Conservation (phyloP, 2,113 vertebrate species). For the Cyprinodon tularosa region DNA sequence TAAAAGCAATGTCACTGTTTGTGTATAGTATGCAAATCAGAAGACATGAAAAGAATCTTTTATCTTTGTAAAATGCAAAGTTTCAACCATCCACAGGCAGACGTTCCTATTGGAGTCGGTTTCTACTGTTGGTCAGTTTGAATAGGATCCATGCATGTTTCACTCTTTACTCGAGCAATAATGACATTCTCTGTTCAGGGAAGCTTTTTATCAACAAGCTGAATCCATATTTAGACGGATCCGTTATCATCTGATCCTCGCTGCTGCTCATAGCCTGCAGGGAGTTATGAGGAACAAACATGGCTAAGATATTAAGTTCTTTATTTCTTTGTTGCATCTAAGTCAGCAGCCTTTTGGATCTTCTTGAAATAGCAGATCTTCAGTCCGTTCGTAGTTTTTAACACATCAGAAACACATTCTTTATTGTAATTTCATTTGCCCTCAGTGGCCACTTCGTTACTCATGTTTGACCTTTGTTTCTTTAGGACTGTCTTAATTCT, state of each 20-base stretch:
- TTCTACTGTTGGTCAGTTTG: neutral
- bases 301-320: too few relatives aligned
- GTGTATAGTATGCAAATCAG: neutral
- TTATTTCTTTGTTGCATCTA: too few relatives aligned
- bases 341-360: too few relatives aligned
- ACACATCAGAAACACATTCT: too few relatives aligned
- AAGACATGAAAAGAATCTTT: neutral
- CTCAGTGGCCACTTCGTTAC: too few relatives aligned
- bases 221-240: constrained; percentile 17
- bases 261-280: constrained; percentile 1
- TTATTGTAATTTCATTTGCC: too few relatives aligned
- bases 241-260: constrained; percentile 6
- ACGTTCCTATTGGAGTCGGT: neutral
- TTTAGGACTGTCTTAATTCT: too few relatives aligned
- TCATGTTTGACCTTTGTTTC: too few relatives aligned
- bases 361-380: too few relatives aligned
- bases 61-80: neutral
- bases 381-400: too few relatives aligned
- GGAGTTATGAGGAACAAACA: neutral
- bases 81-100: neutral
- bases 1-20: neutral
- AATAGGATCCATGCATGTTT: neutral
- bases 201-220: neutral
- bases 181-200: neutral
- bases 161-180: neutral